Conservation (phyloP, 1,140 invertebrate genomes). For the Pseudomyrmex concolor region DNA sequence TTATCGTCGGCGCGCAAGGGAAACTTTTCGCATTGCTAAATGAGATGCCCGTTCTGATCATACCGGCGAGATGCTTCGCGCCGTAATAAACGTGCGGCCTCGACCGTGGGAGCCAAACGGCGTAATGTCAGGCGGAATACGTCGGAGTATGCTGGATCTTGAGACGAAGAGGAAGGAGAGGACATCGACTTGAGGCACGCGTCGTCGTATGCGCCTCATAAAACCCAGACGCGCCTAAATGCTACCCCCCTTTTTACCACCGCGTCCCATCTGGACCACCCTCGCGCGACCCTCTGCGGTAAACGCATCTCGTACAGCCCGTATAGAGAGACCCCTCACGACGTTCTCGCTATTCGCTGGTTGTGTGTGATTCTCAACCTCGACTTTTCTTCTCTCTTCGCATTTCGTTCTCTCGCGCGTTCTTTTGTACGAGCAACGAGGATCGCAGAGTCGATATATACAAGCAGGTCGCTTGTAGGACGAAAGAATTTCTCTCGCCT, state of each 20-base stretch:
- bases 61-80: conserved; percentile 22
- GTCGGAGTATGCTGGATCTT: too few species aligned
- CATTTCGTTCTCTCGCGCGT: background rate
- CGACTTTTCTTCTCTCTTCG: background rate
- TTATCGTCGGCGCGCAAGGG: conserved; percentile 6
- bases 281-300: conserved; percentile 45
- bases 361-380: conserved; percentile 16
- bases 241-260: conserved; percentile 23
- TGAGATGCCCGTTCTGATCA: conserved; percentile 31
- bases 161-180: background rate
- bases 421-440: background rate
- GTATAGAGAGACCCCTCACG: conserved; percentile 24
- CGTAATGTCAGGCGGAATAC: background rate
- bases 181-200: conserved; percentile 38
- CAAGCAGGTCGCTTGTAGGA: conserved; percentile 15
- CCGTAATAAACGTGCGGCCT: conserved; percentile 37
- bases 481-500: conserved; percentile 25
- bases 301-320: conserved; percentile 40
- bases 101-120: conserved; percentile 9
- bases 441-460: conserved; percentile 18
- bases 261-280: conserved; percentile 53
- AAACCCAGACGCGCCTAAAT: conserved; percentile 70
- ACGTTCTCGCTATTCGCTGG: conserved; percentile 25
- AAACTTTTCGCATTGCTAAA: conserved; percentile 43
- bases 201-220: conserved; percentile 65